A percentile compares a stretch with the other conserved stretches of the same genome.
Evolutionary conservation across 2,113 vertebrate genomes (phyloP).

Genomic region (Actinemys pallida): DNA sequence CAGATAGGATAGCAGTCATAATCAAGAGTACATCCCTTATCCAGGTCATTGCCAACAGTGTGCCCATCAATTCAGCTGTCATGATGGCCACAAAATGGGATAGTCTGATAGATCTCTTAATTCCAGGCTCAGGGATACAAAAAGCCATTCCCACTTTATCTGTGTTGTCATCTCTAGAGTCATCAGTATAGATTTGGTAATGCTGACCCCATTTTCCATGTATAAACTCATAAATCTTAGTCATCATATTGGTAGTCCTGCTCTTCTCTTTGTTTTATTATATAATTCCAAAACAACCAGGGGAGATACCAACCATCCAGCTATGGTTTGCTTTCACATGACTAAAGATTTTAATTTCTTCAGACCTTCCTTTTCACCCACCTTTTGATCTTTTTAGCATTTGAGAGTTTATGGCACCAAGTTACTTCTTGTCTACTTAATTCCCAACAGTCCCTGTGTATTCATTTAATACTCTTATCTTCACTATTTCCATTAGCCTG

Average conservation of each 20-base stretch:
- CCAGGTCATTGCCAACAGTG: background rate
- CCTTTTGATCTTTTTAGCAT: too few relatives aligned
- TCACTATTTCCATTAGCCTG: background rate
- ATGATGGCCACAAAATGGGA: background rate
- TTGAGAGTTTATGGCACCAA: too few relatives aligned
- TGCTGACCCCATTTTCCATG: too few relatives aligned
- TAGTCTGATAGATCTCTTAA: background rate
- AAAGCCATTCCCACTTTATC: too few relatives aligned
- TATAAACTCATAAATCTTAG: background rate
- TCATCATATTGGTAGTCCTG: background rate
- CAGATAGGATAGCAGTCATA: background rate
- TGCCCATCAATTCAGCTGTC: background rate
- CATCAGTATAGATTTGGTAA: too few relatives aligned
- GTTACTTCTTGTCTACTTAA: too few relatives aligned
- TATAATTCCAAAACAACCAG: background rate
- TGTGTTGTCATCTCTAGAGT: too few relatives aligned
- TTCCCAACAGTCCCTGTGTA: too few relatives aligned
- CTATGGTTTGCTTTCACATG: background rate
- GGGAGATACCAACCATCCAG: background rate
- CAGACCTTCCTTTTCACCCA: too few relatives aligned
- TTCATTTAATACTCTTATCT: too few relatives aligned
- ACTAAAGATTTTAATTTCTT: too few relatives aligned
- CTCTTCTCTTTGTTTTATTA: background rate
- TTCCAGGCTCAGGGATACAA: too few relatives aligned
- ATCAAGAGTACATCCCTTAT: background rate